Conservation (phyloP, 2,888 invertebrate genomes). For the Anorthoa munda region DNA sequence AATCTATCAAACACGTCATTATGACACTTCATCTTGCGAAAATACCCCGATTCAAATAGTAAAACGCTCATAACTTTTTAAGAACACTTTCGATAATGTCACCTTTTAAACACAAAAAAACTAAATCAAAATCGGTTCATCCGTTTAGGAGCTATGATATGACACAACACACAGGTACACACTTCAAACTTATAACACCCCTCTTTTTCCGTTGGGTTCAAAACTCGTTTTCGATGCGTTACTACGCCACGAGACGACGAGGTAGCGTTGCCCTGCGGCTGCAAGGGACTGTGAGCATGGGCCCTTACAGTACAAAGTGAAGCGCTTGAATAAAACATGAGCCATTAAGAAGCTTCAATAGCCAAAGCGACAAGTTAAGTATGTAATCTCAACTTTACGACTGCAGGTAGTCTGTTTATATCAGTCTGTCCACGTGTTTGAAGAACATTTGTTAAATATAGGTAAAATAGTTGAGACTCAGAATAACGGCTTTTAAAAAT, state of each 20-base stretch:
- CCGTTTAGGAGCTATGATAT: too few species aligned
- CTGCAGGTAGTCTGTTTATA: conserved; percentile 39
- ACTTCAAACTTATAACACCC: too few species aligned
- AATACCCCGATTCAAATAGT: too few species aligned
- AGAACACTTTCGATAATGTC: too few species aligned
- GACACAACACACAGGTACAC: too few species aligned
- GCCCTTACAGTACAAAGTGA: conserved; percentile 15
- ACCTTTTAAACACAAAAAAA: too few species aligned
- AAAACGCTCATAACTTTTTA: too few species aligned
- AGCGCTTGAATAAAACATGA: conserved; percentile 53
- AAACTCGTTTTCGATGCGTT: background rate
- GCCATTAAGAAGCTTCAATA: conserved; percentile 38
- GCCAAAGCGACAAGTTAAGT: conserved; percentile 46
- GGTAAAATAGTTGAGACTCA: conserved; percentile 4
- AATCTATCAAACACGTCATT: too few species aligned
- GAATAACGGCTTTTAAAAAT: conserved; percentile 18
- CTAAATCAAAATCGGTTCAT: too few species aligned
- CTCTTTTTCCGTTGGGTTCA: too few species aligned
- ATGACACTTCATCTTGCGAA: too few species aligned
- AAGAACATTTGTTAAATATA: conserved; percentile 27
- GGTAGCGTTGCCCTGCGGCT: background rate
- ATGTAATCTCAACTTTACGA: conserved; percentile 43
- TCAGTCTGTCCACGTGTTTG: conserved; percentile 17
- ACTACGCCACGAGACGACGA: too few species aligned
- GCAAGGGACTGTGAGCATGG: background rate